Conservation (phyloP, 1,140 invertebrate genomes). For the Platyura marginata region DNA sequence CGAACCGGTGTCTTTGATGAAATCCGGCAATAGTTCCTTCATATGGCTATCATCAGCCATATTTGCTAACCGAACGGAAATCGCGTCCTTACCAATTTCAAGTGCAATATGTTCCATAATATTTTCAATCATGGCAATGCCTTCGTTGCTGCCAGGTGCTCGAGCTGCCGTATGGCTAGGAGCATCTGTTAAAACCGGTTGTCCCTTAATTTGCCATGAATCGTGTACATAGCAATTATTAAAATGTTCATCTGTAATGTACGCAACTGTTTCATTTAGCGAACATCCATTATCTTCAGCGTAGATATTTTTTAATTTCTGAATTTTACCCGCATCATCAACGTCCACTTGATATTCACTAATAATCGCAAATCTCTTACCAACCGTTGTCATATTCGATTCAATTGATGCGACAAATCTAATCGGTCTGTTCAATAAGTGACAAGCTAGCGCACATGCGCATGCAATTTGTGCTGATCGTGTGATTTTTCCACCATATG, state of each 20-base stretch:
- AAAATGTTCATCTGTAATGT: constrained; percentile 32
- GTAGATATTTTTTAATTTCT: constrained; percentile 39
- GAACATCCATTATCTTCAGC: constrained; percentile 42
- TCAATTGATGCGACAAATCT: constrained; percentile 42
- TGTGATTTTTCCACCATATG: constrained; percentile 46
- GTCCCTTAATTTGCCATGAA: constrained; percentile 33
- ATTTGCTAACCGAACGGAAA: constrained; percentile 44
- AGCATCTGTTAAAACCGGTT: constrained; percentile 38
- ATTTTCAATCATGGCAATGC: constrained; percentile 46
- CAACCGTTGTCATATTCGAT: constrained; percentile 42
- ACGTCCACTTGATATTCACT: constrained; percentile 36
- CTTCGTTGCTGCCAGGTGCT: constrained; percentile 45
- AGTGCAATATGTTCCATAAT: constrained; percentile 68
- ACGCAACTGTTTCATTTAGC: constrained; percentile 32
- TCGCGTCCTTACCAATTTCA: constrained; percentile 41
- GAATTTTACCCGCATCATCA: constrained; percentile 42
- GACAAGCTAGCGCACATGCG: constrained; percentile 40
- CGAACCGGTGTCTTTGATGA: constrained; percentile 9
- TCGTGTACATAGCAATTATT: constrained; percentile 31
- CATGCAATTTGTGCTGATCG: constrained; percentile 33
- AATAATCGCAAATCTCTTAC: constrained; percentile 35
- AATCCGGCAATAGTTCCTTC: constrained; percentile 20
- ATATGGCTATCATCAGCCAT: constrained; percentile 25
- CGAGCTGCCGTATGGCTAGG: constrained; percentile 38
- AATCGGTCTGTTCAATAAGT: constrained; percentile 37